Evolutionary conservation across 2,888 invertebrate species (phyloP), one percentile per base, ranked within the genome.

Genomic region (Drepanosiphum platanoidis): DNA sequence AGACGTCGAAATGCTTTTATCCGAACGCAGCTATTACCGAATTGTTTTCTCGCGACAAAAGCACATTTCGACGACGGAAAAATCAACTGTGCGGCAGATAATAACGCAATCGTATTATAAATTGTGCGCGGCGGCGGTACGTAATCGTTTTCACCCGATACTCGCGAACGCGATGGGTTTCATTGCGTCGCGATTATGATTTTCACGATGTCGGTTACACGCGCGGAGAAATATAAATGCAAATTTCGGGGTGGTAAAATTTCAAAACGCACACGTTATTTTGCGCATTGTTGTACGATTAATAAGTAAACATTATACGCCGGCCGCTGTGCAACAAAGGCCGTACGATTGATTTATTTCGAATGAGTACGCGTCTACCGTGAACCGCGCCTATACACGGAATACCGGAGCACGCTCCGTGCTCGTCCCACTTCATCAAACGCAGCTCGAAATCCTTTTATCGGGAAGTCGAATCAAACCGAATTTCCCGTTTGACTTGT

Each of bases 1-100:
- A 58, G 39, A 81, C 71, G 81, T 13, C 13, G 39, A 81, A 81
- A 81, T 81, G 58, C 81, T 81, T 71, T 81, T 81, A 81, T 39
- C 71, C 68, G 52, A 80, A 36, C n/a, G n/a, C 27, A 39, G 39
- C 36, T 81, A n/a, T n/a, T n/a, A 27, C 36, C 36, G 34, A 80
- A 22, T 68, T 52, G 27, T 34, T 68, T 68, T 71, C 18, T 42
- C 22, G 32, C n/a, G 7, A 32, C 3, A 27, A 39, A 70, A 39
- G 22, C 11, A n/a, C n/a, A 36, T 39, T 15, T 22, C 30, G 15
- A 66, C 30, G 77, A 77, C 39, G n/a, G n/a, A 39, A 30, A 39
- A 77, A 77, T 39, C 30, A 39, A 64, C 30, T 36, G 30, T 64
- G 27, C 15, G 22, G 27, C 3, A 61, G 22, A 61, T 61, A 68